Percentiles rank a stretch among this genome's conserved stretches.
Evolutionary conservation across 2,888 invertebrate species (phyloP).

Genomic region (Mechanitis messenoides): DNA sequence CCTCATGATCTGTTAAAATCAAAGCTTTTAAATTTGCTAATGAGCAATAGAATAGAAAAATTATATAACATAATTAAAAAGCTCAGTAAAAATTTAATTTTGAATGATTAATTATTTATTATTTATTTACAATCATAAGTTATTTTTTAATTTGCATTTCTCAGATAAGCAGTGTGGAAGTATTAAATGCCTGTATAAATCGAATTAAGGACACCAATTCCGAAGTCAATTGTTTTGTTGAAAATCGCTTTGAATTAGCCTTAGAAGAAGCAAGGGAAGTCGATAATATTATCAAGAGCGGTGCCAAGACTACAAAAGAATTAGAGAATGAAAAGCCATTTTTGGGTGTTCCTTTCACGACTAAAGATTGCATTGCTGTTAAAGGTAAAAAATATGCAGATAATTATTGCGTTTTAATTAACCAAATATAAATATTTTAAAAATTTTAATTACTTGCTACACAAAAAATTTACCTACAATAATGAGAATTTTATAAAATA

Average conservation of each 20-base stretch:
- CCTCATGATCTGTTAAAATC: no score
- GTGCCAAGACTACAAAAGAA: constrained; percentile 75
- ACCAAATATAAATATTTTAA: no score
- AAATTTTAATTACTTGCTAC: no score
- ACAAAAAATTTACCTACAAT: no score
- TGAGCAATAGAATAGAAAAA: no score
- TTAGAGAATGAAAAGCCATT: constrained; percentile 85
- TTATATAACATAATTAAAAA: no score
- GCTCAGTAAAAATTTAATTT: no score
- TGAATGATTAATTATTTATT: no score
- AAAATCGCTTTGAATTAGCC: constrained; percentile 87
- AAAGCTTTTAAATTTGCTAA: no score
- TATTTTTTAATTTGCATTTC: constrained; percentile 28
- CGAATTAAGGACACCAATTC: constrained; percentile 90
- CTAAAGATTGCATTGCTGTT: constrained; percentile 90
- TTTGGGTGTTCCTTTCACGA: constrained; percentile 93
- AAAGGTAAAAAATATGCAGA: constrained; percentile 78
- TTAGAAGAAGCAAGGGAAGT: constrained; percentile 85
- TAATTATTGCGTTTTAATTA: neutral
- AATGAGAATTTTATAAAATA: no score
- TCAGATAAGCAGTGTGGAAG: constrained; percentile 84
- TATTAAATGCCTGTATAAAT: constrained; percentile 85
- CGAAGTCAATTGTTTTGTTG: constrained; percentile 88
- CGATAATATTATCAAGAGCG: constrained; percentile 82
- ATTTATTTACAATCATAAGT: no score